Base-by-base conservation (phyloP, 2,797 vertebrate species). In the Parauchenoglanis punctatus region DNA sequence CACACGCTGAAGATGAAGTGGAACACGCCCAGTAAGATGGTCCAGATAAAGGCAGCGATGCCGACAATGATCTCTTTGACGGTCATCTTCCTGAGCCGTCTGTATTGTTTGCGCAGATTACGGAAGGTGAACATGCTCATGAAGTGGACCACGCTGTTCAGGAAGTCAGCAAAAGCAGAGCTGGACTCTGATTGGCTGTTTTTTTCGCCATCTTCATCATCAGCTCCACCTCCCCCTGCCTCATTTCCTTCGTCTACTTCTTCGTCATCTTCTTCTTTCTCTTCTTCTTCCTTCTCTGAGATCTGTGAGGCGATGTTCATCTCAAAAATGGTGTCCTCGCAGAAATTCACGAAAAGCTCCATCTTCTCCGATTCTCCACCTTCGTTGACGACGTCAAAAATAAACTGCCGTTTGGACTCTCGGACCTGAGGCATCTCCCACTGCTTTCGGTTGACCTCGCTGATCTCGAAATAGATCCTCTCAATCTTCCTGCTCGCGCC, bases 351-450 rank as follows among this genome's bases (percentile, higher is more conserved):
- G 67, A 99, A 99, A 75, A 99, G 96, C 92, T 99, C 98, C 98
- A 99, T 99, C 94, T 99, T 99, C 94, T 99, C 98, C 0, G 97
- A 97, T 88, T 99, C 98, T 0, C 97, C 98, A 0, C 98, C 98
- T 61, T 99, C 98, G 10, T 99, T 99, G 89, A 99, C 98, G 54
- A 99, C 98, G 5, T 99, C 97, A 56, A 99, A 99, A 93, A 99
- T 99, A 91, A 99, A 99, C 94, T 99, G 98, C 0, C 97, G 95
- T 90, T 99, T 99, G 90, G 98, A 99, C 90, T 99, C 98, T 91
- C 98, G 95, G 49, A 99, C 98, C 91, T 99, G 98, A 0, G 98
- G 98, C 98, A 99, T 99, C 93, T 99, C 98, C 98, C 98, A 99
- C 92, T 99, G 98, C 0, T 93, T 94, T 8, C 97, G 97, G 94